Evolutionary conservation across 2,113 vertebrate species (phyloP).

Genomic region (Mungos mungo): DNA sequence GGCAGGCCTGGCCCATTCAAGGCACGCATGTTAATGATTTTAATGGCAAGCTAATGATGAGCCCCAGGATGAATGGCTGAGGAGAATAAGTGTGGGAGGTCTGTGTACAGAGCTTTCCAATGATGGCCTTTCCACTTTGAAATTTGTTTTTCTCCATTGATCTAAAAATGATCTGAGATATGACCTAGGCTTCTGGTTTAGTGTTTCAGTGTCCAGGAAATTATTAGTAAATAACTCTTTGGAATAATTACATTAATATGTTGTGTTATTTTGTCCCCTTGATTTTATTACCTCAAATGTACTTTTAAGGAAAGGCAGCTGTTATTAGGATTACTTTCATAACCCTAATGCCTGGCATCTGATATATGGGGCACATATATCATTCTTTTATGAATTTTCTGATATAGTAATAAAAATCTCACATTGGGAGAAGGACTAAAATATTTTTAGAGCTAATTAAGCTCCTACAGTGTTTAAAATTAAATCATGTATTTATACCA

Average conservation of each 20-base stretch:
- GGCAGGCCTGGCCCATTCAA: not conserved
- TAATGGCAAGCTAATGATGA: conserved; percentile 41
- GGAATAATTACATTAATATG: not conserved
- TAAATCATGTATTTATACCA: not conserved
- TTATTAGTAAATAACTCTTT: not conserved
- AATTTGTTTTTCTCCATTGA: not conserved
- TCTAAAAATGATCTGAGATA: not conserved
- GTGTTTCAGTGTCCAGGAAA: not conserved
- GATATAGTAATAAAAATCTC: not conserved
- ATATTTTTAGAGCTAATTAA: conserved; percentile 1
- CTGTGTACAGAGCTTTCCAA: not conserved
- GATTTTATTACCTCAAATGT: conserved; percentile 6
- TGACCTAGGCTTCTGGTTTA: not conserved
- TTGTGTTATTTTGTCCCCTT: not conserved
- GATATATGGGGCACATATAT: not conserved
- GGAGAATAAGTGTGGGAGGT: not conserved
- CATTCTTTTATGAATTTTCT: conserved; percentile 6
- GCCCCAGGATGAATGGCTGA: not conserved
- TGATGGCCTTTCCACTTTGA: not conserved
- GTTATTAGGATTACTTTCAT: not conserved
- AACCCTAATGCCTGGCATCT: not conserved
- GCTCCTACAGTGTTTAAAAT: not conserved
- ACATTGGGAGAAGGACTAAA: not conserved
- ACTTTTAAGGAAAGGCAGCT: not conserved
- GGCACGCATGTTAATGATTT: conserved; percentile 22